These are phyloP conservation scores for Argyrosomus regius DNA, from an alignment of 2,797 vertebrate species.

Conservation along the genomic window DNA sequence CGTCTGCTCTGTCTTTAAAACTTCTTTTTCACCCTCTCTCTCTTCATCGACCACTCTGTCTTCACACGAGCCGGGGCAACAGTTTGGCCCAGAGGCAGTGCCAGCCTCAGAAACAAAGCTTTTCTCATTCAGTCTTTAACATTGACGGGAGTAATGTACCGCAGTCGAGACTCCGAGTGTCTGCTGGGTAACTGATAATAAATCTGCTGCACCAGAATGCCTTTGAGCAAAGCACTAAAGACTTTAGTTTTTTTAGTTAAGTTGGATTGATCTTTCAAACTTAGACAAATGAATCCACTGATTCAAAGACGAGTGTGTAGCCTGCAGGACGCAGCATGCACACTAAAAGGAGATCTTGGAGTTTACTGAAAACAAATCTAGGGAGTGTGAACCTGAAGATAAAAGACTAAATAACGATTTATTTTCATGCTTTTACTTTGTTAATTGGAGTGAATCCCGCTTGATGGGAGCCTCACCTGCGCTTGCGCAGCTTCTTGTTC, in stretches of 20 bases:
- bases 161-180: slow-evolving; percentile 4
- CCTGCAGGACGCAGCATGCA: background rate
- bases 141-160: slow-evolving; percentile 34
- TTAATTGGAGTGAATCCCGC: background rate
- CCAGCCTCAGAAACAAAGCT: slow-evolving; percentile 19
- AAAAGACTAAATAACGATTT: background rate
- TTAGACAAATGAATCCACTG: background rate
- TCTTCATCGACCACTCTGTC: slow-evolving; percentile 16
- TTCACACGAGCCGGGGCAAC: background rate
- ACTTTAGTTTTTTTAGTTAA: slow-evolving; percentile 24
- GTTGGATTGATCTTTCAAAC: slow-evolving; percentile 44
- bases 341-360: background rate
- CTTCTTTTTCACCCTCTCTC: background rate
- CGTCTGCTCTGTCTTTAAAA: slow-evolving; percentile 1
- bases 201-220: slow-evolving; percentile 15
- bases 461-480: slow-evolving; percentile 87
- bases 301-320: background rate
- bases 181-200: slow-evolving; percentile 19
- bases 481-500: slow-evolving; percentile 95
- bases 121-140: slow-evolving; percentile 24
- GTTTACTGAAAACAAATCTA: slow-evolving; percentile 4
- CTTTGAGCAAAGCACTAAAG: slow-evolving; percentile 35
- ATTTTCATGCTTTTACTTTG: background rate
- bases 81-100: slow-evolving; percentile 13
- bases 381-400: too few species aligned